phyloP scores from a whole-genome alignment of 2,797 vertebrate genomes.

The Cossypha niveicapilla region DNA sequence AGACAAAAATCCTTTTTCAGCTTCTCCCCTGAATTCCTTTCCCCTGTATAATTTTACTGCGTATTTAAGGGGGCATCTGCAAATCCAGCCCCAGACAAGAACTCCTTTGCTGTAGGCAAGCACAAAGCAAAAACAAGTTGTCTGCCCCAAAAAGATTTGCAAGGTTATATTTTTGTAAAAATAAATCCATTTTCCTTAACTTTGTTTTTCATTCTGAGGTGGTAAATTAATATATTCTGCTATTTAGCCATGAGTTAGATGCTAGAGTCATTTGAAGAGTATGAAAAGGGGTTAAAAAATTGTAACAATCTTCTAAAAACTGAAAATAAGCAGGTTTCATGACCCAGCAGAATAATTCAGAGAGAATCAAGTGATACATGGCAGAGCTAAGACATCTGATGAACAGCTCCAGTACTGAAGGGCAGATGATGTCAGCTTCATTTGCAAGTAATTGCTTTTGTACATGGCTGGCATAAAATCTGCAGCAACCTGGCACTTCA shows the following conservation, averaged over 20 bases:
- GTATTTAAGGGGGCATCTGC: not conserved
- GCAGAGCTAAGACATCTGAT: constrained; percentile 43
- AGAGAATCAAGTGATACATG: not conserved
- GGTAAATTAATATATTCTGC: not conserved
- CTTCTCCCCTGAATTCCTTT: not conserved
- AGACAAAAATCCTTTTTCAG: not conserved
- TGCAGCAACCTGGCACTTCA: not conserved
- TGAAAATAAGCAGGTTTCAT: not conserved
- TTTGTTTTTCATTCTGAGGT: not conserved
- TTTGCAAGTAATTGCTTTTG: constrained; percentile 47
- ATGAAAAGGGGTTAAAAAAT: not conserved
- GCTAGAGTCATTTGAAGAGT: not conserved
- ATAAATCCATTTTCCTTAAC: not conserved
- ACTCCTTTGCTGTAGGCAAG: not conserved
- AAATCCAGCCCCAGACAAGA: not conserved
- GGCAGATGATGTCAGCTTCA: constrained; percentile 42
- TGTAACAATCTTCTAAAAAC: not conserved
- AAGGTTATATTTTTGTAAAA: not conserved
- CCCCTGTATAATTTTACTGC: not conserved
- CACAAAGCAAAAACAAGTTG: not conserved
- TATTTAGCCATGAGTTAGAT: not conserved
- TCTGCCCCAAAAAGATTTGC: not conserved
- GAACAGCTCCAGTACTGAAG: constrained; percentile 17
- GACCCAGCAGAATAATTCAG: constrained; percentile 39
- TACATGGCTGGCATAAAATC: constrained; percentile 19